phyloP scores from a whole-genome alignment of 1,140 invertebrate species.

The Rhopalosiphum maidis region DNA sequence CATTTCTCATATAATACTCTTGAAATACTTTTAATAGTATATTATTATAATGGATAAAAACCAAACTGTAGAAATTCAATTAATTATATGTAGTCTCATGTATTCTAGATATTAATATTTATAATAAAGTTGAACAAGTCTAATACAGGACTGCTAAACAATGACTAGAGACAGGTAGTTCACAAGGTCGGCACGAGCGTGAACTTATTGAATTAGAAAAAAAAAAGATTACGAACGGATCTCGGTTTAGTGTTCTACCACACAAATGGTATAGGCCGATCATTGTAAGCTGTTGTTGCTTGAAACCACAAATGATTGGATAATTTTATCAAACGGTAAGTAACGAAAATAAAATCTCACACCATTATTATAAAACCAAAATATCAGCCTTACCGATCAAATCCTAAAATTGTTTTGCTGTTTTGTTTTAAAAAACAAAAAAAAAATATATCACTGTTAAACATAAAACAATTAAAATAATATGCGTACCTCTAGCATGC shows the following conservation, averaged over 20 bases:
- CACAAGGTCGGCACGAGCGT: neutral
- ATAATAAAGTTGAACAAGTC: neutral
- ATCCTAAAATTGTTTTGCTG: neutral
- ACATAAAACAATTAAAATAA: neutral
- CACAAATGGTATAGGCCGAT: neutral
- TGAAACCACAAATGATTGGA: neutral
- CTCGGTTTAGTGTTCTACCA: neutral
- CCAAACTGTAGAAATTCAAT: neutral
- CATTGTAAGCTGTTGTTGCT: neutral
- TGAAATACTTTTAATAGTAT: neutral
- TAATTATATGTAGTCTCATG: neutral
- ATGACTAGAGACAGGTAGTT: neutral
- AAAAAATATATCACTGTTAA: neutral
- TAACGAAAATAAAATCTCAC: neutral
- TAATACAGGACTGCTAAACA: neutral
- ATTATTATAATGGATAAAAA: neutral
- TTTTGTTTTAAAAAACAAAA: neutral
- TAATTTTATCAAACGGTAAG: neutral
- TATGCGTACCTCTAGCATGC: too few relatives aligned
- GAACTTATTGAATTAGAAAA: neutral
- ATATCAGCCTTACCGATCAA: neutral
- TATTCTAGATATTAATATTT: neutral
- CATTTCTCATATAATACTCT: neutral
- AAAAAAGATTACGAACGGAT: neutral
- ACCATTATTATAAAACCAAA: neutral